Conservation (phyloP, 2,797 vertebrate species). For the Acanthopagrus latus region DNA sequence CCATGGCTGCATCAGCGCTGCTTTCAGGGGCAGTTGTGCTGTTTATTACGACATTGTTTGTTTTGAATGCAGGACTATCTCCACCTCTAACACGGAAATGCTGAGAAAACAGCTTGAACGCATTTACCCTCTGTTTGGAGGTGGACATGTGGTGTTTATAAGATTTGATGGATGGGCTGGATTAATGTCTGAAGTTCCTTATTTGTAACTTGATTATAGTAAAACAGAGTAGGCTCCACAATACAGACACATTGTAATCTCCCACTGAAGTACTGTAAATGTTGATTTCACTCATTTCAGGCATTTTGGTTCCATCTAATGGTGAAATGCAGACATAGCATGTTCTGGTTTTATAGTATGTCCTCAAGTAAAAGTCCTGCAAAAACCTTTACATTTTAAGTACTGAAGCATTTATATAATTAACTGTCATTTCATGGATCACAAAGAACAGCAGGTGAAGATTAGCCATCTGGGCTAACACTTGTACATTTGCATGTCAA, state of each 20-base stretch:
- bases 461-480: no score
- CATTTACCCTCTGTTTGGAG: not conserved
- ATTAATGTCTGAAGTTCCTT: not conserved
- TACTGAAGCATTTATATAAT: no score
- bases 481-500: no score
- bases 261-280: constrained; percentile 12
- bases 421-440: no score
- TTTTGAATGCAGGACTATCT: not conserved
- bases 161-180: not conserved
- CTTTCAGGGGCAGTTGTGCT: not conserved
- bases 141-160: not conserved
- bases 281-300: not conserved
- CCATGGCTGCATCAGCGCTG: not conserved
- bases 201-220: not conserved
- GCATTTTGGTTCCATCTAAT: constrained; percentile 48
- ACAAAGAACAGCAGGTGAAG: no score
- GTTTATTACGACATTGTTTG: constrained; percentile 14
- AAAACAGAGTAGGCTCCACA: not conserved
- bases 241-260: not conserved
- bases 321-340: not conserved
- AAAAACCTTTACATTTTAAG: no score
- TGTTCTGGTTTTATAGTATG: not conserved
- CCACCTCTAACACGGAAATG: not conserved
- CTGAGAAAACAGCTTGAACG: not conserved
- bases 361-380: not conserved